Evolutionary conservation across 2,888 invertebrate species (phyloP).

Genomic region (Rhingia rostrata): DNA sequence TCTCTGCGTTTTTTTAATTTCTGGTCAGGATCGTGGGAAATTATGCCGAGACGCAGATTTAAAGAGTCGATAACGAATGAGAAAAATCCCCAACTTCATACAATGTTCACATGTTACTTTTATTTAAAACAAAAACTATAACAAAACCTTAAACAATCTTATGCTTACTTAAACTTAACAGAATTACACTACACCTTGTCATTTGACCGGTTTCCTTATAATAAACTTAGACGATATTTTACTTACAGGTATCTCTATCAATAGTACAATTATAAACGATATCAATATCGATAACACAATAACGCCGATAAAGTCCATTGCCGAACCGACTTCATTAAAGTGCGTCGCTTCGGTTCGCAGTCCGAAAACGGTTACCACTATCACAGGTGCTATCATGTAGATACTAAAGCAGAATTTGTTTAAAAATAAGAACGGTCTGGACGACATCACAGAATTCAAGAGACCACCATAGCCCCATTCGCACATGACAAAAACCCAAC

Average conservation of each 20-base stretch:
- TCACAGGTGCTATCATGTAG: slow-evolving; percentile 79
- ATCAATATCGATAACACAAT: slow-evolving; percentile 75
- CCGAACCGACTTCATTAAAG: slow-evolving; percentile 78
- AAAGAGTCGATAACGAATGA: too few relatives aligned
- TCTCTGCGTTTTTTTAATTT: too few relatives aligned
- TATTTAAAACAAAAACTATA: too few relatives aligned
- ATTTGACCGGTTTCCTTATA: slow-evolving; percentile 29
- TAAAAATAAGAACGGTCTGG: slow-evolving; percentile 77
- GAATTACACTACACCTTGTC: not conserved
- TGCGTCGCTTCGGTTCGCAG: slow-evolving; percentile 77
- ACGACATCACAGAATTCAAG: slow-evolving; percentile 76
- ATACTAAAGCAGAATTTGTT: slow-evolving; percentile 79
- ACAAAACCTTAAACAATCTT: not conserved
- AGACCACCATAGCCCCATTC: slow-evolving; percentile 78
- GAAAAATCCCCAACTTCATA: too few relatives aligned
- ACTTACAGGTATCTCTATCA: slow-evolving; percentile 78
- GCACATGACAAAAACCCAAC: slow-evolving; percentile 77
- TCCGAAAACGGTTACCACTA: slow-evolving; percentile 77
- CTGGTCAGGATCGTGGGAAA: too few relatives aligned
- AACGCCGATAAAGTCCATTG: slow-evolving; percentile 76
- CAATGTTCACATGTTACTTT: too few relatives aligned
- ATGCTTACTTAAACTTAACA: not conserved
- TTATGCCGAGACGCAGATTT: too few relatives aligned
- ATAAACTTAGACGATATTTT: slow-evolving; percentile 76
- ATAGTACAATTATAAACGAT: slow-evolving; percentile 75